A percentile compares a stretch with the other conserved stretches of the same genome.
These are phyloP conservation scores for Gobio gobio DNA, from an alignment of 2,113 vertebrate genomes.

Conservation along the genomic window DNA sequence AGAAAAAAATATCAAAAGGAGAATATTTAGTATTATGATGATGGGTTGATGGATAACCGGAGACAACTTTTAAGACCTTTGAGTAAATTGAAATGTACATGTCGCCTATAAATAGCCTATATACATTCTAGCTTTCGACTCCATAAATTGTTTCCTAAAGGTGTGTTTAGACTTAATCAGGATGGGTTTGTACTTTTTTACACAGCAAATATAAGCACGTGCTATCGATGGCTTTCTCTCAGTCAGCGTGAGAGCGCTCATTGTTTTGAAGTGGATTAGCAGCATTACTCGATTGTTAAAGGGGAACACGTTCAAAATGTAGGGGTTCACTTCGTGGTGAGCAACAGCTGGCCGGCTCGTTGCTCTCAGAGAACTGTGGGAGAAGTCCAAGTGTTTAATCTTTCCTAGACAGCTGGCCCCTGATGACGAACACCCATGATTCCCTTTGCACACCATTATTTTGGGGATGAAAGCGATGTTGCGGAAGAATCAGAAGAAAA, in stretches of 20 bases:
- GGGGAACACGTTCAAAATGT: background rate
- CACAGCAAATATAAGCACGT: constrained; percentile 17
- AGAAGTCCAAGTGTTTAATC: constrained; percentile 20
- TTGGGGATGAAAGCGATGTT: background rate
- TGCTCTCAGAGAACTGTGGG: constrained; percentile 1
- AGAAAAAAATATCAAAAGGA: background rate
- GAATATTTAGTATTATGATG: background rate
- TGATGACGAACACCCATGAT: constrained; percentile 39
- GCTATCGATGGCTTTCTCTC: background rate
- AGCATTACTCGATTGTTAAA: background rate
- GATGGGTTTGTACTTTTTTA: background rate
- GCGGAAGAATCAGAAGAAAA: background rate
- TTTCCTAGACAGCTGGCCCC: constrained; percentile 36
- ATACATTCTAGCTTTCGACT: too few species aligned
- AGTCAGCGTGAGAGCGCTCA: background rate
- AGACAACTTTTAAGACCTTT: background rate
- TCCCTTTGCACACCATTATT: background rate
- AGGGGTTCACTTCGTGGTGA: constrained; percentile 1
- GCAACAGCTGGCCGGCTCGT: constrained; percentile 42
- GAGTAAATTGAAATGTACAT: background rate
- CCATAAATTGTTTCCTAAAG: background rate
- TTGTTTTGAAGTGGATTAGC: constrained; percentile 18
- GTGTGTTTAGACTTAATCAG: background rate
- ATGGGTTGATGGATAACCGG: background rate
- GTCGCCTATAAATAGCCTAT: too few species aligned